Conservation (phyloP, 2,797 vertebrate genomes). For the Falco cherrug region DNA sequence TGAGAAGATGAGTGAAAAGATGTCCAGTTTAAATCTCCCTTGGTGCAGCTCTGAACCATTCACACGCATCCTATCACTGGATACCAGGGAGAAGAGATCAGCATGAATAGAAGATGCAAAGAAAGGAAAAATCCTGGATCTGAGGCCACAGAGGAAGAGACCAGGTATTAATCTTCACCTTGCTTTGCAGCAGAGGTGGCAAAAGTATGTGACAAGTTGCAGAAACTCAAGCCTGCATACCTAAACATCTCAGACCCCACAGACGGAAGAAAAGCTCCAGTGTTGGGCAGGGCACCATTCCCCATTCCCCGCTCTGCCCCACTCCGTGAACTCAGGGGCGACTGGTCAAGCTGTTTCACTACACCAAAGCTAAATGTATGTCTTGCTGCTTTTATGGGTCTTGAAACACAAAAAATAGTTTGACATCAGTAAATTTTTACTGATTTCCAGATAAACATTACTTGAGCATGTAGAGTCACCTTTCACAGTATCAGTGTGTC, state of each 20-base stretch:
- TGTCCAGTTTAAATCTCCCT: not conserved
- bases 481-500: not conserved
- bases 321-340: accelerated
- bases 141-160: not conserved
- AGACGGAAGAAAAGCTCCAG: accelerated
- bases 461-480: not conserved
- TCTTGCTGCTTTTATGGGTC: not conserved
- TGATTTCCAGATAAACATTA: not conserved
- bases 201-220: not conserved
- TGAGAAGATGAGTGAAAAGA: not conserved
- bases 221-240: not conserved
- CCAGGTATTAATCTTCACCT: not conserved
- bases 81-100: not conserved
- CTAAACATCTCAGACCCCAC: accelerated
- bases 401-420: not conserved
- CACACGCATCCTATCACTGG: accelerated
- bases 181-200: not conserved
- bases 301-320: not conserved
- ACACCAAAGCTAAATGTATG: not conserved
- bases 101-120: not conserved
- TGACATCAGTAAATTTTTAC: not conserved
- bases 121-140: not conserved
- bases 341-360: not conserved
- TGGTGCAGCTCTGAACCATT: not conserved
- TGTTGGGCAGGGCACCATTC: not conserved